phyloP scores from a whole-genome alignment of 2,888 invertebrate genomes.

The Campaea margaritaria region DNA sequence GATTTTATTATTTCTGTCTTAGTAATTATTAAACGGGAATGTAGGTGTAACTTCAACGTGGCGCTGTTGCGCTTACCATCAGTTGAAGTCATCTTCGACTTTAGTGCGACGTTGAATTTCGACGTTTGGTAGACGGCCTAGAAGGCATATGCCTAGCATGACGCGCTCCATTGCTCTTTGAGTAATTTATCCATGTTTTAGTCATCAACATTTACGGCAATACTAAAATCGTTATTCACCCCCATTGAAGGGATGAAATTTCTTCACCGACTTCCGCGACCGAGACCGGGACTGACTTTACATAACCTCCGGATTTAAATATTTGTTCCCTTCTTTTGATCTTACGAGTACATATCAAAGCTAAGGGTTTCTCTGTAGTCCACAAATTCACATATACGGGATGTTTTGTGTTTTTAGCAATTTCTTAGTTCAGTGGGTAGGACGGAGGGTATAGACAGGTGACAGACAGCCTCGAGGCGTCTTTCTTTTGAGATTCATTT shows the following conservation, averaged over 20 bases:
- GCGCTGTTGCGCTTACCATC: too few relatives aligned
- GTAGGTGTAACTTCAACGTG: too few relatives aligned
- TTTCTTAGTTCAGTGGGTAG: slow-evolving; percentile 31
- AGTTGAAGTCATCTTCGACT: too few relatives aligned
- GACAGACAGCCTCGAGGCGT: slow-evolving; percentile 10
- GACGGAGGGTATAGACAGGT: slow-evolving; percentile 22
- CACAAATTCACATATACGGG: neutral
- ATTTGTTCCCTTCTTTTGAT: slow-evolving; percentile 32
- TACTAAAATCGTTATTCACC: slow-evolving; percentile 4
- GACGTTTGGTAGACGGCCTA: too few relatives aligned
- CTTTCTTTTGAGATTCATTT: slow-evolving; percentile 12
- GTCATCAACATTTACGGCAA: too few relatives aligned
- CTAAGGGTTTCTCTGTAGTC: slow-evolving; percentile 18
- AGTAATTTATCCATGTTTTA: too few relatives aligned
- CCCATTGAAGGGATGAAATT: slow-evolving; percentile 11
- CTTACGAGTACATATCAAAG: slow-evolving; percentile 31
- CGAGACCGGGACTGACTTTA: slow-evolving; percentile 11
- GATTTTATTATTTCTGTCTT: neutral
- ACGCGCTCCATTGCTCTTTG: too few relatives aligned
- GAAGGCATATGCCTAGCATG: too few relatives aligned
- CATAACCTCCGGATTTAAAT: slow-evolving; percentile 28
- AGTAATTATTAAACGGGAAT: too few relatives aligned
- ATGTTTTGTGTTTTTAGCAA: slow-evolving; percentile 24
- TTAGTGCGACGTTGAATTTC: too few relatives aligned
- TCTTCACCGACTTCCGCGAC: slow-evolving; percentile 8